A percentile compares a stretch with the other conserved stretches of the same genome.
Evolutionary conservation across 2,113 vertebrate genomes (phyloP).

Genomic region (Polypterus senegalus): DNA sequence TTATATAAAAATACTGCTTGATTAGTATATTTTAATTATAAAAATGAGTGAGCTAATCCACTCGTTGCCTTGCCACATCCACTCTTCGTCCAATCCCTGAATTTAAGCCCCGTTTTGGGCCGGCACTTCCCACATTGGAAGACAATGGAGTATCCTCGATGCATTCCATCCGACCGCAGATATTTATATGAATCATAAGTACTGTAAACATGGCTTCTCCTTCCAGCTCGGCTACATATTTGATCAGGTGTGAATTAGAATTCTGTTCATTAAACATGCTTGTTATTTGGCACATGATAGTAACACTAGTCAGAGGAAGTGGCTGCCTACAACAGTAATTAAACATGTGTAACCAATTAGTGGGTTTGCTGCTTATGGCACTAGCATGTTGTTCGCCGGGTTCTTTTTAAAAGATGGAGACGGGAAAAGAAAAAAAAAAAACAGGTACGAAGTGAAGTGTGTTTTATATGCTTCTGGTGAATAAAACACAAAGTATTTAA

Average conservation of each 20-base stretch:
- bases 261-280: conserved; percentile 54
- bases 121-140: too few relatives aligned
- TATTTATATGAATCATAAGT: conserved; percentile 4
- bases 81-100: too few relatives aligned
- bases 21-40: too few relatives aligned
- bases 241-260: conserved; percentile 80
- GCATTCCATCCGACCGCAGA: conserved; percentile 19
- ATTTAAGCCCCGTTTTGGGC: too few relatives aligned
- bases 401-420: conserved; percentile 44
- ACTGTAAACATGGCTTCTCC: conserved; percentile 34
- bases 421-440: conserved; percentile 45
- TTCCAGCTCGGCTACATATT: conserved; percentile 48
- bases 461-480: background rate
- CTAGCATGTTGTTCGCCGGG: conserved; percentile 83
- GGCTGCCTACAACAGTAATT: conserved; percentile 85
- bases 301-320: conserved; percentile 73
- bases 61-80: too few relatives aligned
- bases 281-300: conserved; percentile 68
- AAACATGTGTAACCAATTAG: conserved; percentile 97
- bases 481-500: too few relatives aligned
- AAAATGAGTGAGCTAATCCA: too few relatives aligned
- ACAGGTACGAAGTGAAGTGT: background rate
- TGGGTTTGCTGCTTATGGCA: conserved; percentile 64
- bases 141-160: background rate
- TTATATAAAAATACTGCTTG: too few relatives aligned